Conservation (phyloP, 2,113 vertebrate genomes). For the Grammomys dolichurus region DNA sequence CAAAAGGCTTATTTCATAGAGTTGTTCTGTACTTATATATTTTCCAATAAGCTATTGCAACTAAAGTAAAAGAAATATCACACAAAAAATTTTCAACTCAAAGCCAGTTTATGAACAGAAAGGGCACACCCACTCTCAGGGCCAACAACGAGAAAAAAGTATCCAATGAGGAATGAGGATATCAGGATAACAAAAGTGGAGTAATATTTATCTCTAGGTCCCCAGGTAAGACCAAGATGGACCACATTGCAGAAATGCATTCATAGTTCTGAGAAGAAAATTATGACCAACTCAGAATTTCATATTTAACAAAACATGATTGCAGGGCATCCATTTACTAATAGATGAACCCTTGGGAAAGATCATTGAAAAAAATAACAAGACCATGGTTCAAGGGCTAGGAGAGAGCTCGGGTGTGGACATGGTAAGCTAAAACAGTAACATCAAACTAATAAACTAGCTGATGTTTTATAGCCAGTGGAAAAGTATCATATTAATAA, state of each 20-base stretch:
- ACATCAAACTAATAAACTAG: background rate
- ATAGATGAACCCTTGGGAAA: background rate
- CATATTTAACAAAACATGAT: constrained; percentile 5
- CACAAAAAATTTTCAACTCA: background rate
- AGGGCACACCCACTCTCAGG: background rate
- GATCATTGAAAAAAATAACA: too few species aligned
- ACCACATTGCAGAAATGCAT: background rate
- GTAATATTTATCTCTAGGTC: background rate
- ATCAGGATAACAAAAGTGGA: background rate
- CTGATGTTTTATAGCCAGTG: background rate
- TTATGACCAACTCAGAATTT: constrained; percentile 22
- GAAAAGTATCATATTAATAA: background rate
- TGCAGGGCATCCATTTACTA: background rate
- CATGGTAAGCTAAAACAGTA: background rate
- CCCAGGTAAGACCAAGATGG: background rate
- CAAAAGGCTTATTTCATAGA: background rate
- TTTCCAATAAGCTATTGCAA: background rate
- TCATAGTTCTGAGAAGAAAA: background rate
- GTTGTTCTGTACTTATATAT: background rate
- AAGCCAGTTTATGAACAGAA: background rate
- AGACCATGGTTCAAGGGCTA: background rate
- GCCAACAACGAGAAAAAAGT: background rate
- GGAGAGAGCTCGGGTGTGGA: background rate
- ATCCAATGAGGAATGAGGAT: background rate
- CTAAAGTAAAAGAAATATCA: constrained; percentile 19